Evolutionary conservation across 2,888 invertebrate genomes (phyloP), one percentile per base, ranked within the genome.

Genomic region (Caenorhabditis wallacei): DNA sequence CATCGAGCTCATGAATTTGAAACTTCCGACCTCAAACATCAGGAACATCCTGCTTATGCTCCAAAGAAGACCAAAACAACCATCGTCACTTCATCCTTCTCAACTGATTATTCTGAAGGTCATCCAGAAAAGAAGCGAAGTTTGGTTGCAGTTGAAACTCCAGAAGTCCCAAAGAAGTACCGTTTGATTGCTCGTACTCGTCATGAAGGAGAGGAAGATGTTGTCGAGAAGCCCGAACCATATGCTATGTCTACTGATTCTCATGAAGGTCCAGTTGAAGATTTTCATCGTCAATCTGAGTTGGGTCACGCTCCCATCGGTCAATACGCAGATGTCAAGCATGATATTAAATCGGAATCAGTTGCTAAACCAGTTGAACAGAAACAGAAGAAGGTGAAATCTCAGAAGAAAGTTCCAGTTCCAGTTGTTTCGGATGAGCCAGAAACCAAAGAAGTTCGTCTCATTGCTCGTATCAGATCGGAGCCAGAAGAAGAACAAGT

Each of bases 161-260:
- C 66, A 35, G 66, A 37, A 37, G 66, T 66, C 37, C 66, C 66
- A 16, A 66, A 66, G 30, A 68, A 76, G n/a, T 82, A 82, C 37
- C 71, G 78, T 1, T 35, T 83, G n/a, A 54, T 79, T 8, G 72
- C 72, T 35, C 56, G 84, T 8, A 53, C 46, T 46, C 57, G 70
- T 0, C 84, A 86, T 37, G 80, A 79, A 37, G 85, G 84, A 48
- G 82, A 84, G 46, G 87, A 84, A 66, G 85, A 85, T 18, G 75
- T 68, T 13, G 80, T 72, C 43, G 82, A 84, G 18, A 74, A 68
- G n/a, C 75, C 76, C 22, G 81, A 71, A 8, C 16, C 53, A 1
- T 82, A 78, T 43, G 61, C 30, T 18, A 68, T 76, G 16, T 22
- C 66, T 22, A 54, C 72, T 18, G 40, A 30, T 63, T n/a, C n/a